phyloP scores from a whole-genome alignment of 1,140 invertebrate species.

The Ceratina calcarata region DNA sequence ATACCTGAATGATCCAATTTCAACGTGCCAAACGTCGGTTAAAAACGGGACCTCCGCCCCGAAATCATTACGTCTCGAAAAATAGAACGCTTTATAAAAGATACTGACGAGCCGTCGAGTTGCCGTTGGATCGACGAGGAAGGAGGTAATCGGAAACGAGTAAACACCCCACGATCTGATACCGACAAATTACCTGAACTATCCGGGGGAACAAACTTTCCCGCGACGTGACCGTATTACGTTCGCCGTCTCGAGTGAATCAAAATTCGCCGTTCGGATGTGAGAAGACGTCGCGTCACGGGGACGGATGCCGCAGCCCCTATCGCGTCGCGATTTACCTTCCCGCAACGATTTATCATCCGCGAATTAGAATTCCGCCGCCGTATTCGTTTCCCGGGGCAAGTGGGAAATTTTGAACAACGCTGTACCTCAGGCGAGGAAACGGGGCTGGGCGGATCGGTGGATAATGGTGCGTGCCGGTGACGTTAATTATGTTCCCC shows the following conservation, averaged over 20 bases:
- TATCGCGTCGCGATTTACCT: slow-evolving; percentile 5
- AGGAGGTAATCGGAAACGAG: slow-evolving; percentile 16
- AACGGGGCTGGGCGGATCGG: neutral
- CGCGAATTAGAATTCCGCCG: slow-evolving; percentile 31
- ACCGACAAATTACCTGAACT: slow-evolving; percentile 28
- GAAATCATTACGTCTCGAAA: too few relatives aligned
- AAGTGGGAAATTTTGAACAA: slow-evolving; percentile 25
- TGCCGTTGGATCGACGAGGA: slow-evolving; percentile 5
- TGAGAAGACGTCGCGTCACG: neutral
- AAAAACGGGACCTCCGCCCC: too few relatives aligned
- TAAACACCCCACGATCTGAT: slow-evolving; percentile 24
- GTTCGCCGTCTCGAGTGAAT: slow-evolving; percentile 10
- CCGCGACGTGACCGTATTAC: slow-evolving; percentile 34
- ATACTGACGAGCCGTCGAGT: neutral
- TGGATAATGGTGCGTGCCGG: slow-evolving; percentile 71
- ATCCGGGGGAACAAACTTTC: slow-evolving; percentile 12
- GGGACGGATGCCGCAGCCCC: neutral
- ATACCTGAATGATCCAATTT: neutral
- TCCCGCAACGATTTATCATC: slow-evolving; percentile 7
- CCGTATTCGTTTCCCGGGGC: neutral
- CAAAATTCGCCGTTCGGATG: slow-evolving; percentile 24
- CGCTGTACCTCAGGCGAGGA: neutral
- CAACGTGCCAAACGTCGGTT: neutral
- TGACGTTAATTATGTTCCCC: slow-evolving; percentile 71
- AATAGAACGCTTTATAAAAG: too few relatives aligned